Conservation (phyloP, 2,888 invertebrate genomes). For the Phragmatobia fuliginosa region DNA sequence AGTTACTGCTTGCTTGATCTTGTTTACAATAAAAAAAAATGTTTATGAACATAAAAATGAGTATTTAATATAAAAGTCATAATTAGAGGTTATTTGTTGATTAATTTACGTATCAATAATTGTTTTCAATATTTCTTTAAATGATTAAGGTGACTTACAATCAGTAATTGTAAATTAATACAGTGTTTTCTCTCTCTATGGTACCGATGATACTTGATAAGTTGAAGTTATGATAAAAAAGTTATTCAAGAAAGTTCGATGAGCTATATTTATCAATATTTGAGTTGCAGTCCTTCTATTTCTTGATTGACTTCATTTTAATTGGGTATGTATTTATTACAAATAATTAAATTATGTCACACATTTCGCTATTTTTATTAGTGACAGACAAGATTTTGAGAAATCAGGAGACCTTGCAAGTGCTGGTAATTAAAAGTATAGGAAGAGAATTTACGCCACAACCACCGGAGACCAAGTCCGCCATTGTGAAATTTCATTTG, state of each 20-base stretch:
- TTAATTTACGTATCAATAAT: too few relatives aligned
- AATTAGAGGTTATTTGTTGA: too few relatives aligned
- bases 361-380: not conserved
- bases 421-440: not conserved
- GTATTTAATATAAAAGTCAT: not conserved
- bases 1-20: not conserved
- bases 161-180: too few relatives aligned
- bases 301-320: not conserved
- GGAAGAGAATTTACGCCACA: too few relatives aligned
- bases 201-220: too few relatives aligned
- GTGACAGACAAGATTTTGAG: not conserved
- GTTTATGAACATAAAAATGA: not conserved
- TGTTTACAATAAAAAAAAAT: not conserved
- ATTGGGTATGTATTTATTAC: not conserved
- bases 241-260: too few relatives aligned
- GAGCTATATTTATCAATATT: not conserved
- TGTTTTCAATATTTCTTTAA: too few relatives aligned
- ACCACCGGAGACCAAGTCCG: too few relatives aligned
- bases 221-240: too few relatives aligned
- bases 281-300: not conserved
- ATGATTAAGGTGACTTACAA: too few relatives aligned
- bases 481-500: not conserved
- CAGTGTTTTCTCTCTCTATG: too few relatives aligned
- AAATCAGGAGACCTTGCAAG: not conserved
- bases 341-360: not conserved